A percentile compares a stretch with the other conserved stretches of the same genome.
These are phyloP conservation scores for Drosophila cracens DNA, from an alignment of 2,888 invertebrate genomes.

Conservation along the genomic window DNA sequence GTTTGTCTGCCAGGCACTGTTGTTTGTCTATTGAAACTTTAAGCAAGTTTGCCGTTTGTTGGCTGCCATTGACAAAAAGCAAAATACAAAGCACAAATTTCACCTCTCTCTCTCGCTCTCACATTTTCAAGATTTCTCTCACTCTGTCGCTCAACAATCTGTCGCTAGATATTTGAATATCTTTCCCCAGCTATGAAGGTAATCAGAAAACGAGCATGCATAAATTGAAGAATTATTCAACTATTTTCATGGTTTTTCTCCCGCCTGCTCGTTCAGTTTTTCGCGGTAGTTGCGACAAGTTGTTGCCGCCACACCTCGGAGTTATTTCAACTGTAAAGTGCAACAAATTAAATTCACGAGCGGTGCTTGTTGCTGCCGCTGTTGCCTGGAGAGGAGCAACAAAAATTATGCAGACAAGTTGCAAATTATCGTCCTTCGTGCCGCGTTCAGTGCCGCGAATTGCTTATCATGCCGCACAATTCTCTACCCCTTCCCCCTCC, in stretches of 20 bases:
- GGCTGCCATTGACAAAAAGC: constrained; percentile 33
- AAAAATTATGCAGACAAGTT: constrained; percentile 67
- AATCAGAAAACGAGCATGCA: constrained; percentile 26
- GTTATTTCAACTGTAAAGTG: constrained; percentile 75
- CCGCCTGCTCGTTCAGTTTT: not conserved
- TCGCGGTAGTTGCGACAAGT: constrained; percentile 31
- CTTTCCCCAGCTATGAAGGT: constrained; percentile 20
- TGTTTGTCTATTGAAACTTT: constrained; percentile 77
- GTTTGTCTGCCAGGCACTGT: constrained; percentile 58
- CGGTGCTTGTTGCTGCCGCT: constrained; percentile 44
- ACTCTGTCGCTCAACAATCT: constrained; percentile 29
- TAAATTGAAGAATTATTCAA: constrained; percentile 25
- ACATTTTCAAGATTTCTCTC: not conserved
- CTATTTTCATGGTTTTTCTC: constrained; percentile 6
- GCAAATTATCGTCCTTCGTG: constrained; percentile 50
- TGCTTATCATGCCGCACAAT: constrained; percentile 68
- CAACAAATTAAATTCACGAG: constrained; percentile 74
- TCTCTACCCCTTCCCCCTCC: constrained; percentile 4
- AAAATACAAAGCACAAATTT: constrained; percentile 41
- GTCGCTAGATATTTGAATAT: constrained; percentile 37
- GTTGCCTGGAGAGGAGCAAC: constrained; percentile 45
- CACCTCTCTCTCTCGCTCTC: not conserved
- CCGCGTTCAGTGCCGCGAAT: constrained; percentile 28
- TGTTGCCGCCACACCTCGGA: constrained; percentile 58
- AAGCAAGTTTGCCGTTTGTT: constrained; percentile 66